Percentiles rank a stretch among this genome's conserved stretches.
Conservation (phyloP, 1,140 invertebrate genomes). For the Diploscapter pachys region DNA sequence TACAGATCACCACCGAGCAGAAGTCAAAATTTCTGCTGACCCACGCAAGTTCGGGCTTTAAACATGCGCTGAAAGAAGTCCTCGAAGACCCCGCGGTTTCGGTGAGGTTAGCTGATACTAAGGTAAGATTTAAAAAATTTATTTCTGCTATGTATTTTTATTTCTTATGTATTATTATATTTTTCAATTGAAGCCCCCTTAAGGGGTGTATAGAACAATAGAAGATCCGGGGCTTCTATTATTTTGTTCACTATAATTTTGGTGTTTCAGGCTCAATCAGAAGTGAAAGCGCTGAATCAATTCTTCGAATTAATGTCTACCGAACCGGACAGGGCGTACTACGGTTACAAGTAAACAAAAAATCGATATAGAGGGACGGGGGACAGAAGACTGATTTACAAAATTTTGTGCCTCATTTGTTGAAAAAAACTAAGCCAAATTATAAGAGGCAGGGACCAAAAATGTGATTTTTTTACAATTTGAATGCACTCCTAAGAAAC, state of each 20-base stretch:
- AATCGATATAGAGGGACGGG: too few relatives aligned
- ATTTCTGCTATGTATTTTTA: not conserved
- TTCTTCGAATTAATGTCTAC: constrained; percentile 87
- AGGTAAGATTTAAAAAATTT: constrained; percentile 67
- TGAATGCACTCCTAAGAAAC: too few relatives aligned
- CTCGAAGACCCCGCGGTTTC: constrained; percentile 81
- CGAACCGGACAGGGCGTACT: constrained; percentile 92
- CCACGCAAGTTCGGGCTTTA: constrained; percentile 96
- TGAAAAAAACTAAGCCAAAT: too few relatives aligned
- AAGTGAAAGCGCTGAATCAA: constrained; percentile 84
- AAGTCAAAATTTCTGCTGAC: constrained; percentile 90
- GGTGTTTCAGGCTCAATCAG: constrained; percentile 64
- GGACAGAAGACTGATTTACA: too few relatives aligned
- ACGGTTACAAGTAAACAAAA: constrained; percentile 67
- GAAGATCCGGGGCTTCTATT: too few relatives aligned
- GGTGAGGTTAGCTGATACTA: constrained; percentile 85
- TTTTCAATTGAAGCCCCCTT: too few relatives aligned
- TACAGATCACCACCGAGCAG: constrained; percentile 74
- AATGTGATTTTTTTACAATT: too few relatives aligned
- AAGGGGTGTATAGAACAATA: too few relatives aligned
- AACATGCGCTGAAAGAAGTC: constrained; percentile 97
- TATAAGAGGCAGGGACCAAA: too few relatives aligned
- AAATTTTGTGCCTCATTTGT: too few relatives aligned
- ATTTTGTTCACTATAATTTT: constrained; percentile 7
- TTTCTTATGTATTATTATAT: too few relatives aligned